A percentile compares a stretch with the other conserved stretches of the same genome.
Conservation (phyloP, 2,113 vertebrate species). For the Silurus meridionalis region DNA sequence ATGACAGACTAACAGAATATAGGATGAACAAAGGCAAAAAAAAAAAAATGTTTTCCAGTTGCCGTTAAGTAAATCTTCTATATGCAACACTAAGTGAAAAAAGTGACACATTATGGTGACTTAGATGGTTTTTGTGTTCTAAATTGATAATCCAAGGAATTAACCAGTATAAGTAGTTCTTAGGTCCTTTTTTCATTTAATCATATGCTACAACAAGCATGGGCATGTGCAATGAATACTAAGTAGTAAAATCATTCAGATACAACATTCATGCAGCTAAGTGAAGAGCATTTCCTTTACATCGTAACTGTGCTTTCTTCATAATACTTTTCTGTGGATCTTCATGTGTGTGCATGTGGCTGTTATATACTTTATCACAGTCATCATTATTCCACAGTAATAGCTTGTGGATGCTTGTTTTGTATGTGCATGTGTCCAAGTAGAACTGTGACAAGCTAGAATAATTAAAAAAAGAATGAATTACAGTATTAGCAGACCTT, state of each 20-base stretch:
- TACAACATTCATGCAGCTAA: constrained; percentile 23
- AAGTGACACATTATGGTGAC: not conserved
- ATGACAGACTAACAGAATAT: too few relatives aligned
- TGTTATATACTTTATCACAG: constrained; percentile 38
- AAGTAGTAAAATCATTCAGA: constrained; percentile 6
- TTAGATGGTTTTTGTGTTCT: not conserved
- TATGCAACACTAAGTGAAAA: too few relatives aligned
- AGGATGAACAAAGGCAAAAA: too few relatives aligned
- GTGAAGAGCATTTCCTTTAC: constrained; percentile 22
- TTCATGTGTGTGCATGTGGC: constrained; percentile 4
- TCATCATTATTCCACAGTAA: constrained; percentile 43
- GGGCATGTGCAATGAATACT: constrained; percentile 16
- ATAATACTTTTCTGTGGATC: not conserved
- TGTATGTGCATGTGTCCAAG: constrained; percentile 12
- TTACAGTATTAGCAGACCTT: constrained; percentile 51
- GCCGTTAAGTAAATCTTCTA: too few relatives aligned
- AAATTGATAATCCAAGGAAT: not conserved
- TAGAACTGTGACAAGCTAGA: constrained; percentile 1
- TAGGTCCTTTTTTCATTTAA: constrained; percentile 8
- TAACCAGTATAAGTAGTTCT: constrained; percentile 12
- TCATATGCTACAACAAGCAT: not conserved
- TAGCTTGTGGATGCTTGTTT: not conserved
- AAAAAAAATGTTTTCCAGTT: too few relatives aligned
- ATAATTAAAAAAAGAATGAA: not conserved
- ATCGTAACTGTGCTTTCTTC: constrained; percentile 17